Base-by-base conservation (phyloP, 92 coral and sea anemone genomes). In the Anthopleura xanthogrammica region DNA sequence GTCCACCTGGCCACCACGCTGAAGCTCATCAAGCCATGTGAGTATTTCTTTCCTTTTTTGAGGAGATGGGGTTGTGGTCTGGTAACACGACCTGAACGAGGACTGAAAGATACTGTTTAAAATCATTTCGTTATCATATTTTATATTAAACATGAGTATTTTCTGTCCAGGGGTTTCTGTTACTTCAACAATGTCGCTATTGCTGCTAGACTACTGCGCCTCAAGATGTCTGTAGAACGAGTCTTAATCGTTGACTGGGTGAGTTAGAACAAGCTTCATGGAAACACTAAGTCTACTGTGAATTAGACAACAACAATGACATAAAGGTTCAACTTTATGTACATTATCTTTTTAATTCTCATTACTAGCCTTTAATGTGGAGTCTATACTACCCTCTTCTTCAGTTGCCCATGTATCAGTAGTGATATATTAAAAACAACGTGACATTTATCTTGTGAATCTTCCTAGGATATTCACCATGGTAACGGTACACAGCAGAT, bases 21-120 rank as follows among this genome's bases (percentile, higher is more conserved):
- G 99, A 96, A 72, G 98, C 99, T 19, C 99, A 96, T 77, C 99
- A 96, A 80, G 99, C 99, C 62, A 96, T 96, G 99, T 96, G 85
- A 92, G 99, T 82, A 17, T 42, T 24, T 1, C 41, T 23, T 6
- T 24, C 10, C 13, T 48, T 52, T 68, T 24, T 68, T 9, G 3
- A 36, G 42, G 42, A 43, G 72, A 10, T 17, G 72, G 36, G 72
- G 40, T 64, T 4, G 12, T 19, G 40, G 24, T 3, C 7, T 7
- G 29, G 36, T 16, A 5, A 58, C 4, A 19, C n/a, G 64, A 3
- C 36, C 36, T 29, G 36, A 58, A 58, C 64, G 64, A 16, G 64
- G n/a, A 5, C 64, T 58, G 64, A 58, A 2, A 58, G 64, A 29
- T 29, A 29, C 36, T 29, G 36, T 29, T 29, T 29, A n/a, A n/a